Percentiles rank a stretch among this genome's conserved stretches.
These are phyloP conservation scores for Ganaspis sp. DNA, from an alignment of 1,140 invertebrate genomes.

Conservation along the genomic window DNA sequence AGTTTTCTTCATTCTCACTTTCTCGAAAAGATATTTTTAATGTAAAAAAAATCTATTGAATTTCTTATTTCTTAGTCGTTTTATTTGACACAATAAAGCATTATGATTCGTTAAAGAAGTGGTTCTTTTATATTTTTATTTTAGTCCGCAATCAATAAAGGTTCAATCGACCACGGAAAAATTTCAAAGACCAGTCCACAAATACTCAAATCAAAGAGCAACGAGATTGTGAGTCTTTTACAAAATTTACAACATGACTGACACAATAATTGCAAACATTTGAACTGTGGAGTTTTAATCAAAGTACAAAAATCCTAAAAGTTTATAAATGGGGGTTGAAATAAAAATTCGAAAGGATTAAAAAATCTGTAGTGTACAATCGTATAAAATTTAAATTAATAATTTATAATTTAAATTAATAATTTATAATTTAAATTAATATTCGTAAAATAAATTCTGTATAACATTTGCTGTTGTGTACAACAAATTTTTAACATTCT, in stretches of 20 bases:
- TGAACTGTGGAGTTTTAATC: not conserved
- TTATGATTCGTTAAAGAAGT: slow-evolving; percentile 42
- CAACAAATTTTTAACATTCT: no score
- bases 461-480: no score
- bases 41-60: not conserved
- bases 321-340: no score
- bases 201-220: slow-evolving; percentile 24
- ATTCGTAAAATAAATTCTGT: no score
- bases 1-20: no score
- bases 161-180: slow-evolving; percentile 50
- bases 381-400: no score
- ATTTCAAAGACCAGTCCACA: slow-evolving; percentile 45
- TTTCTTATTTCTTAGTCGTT: not conserved
- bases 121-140: slow-evolving; percentile 48
- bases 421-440: no score
- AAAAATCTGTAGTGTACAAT: no score
- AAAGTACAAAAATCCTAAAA: not conserved
- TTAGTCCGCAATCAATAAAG: slow-evolving; percentile 54
- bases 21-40: not conserved
- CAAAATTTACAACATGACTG: not conserved
- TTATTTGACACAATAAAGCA: not conserved
- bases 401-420: no score
- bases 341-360: no score
- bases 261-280: not conserved
- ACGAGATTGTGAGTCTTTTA: not conserved